Base-by-base conservation (phyloP, 1,140 invertebrate genomes). In the Lethrus apterus region DNA sequence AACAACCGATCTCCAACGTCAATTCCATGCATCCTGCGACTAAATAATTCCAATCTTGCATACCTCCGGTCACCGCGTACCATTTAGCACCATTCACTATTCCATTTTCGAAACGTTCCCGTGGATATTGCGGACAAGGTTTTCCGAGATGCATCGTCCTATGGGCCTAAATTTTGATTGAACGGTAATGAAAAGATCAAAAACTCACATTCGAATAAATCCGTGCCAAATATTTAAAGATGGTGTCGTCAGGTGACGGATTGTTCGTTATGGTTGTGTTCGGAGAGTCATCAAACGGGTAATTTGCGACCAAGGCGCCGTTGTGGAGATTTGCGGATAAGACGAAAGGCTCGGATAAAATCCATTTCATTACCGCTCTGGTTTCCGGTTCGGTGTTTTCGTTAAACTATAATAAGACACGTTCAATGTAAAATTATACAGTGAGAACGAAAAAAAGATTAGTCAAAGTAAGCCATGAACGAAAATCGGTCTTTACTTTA, bases 1-100 rank as follows among this genome's bases (percentile, higher is more conserved):
- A 78, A 66, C 96, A 99, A 15, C 94, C 88, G 36, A 98, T 68
- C 69, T 99, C 96, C 5, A 99, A 62, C 0, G 95, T 98, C 1
- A 98, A 74, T 66, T 98, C 95, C 72, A 97, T 87, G 58, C 87
- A 91, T 58, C 92, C 96, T 10, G 90, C 85, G 48, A 87, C 72
- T 0, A 95, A 52, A 63, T 99, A 99, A 71, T 96, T 98, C 81
- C 89, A 99, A 66, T 99, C 96, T 69, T 99, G 96, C 95, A 99
- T 98, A 7, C 95, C 94, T 0, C 93, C 89, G 0, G 79, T 71
- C 1, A 95, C 79, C 19, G 75, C 73, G 62, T 97, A 96, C 93
- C 93, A 97, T 30, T 79, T 71, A 5, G 92, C 92, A 0, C 93
- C 93, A 64, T 97, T 97, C 0, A 86, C 91, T 18, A 93, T 93